phyloP scores from a whole-genome alignment of 2,888 invertebrate genomes.

The Parthenolecanium corni region DNA sequence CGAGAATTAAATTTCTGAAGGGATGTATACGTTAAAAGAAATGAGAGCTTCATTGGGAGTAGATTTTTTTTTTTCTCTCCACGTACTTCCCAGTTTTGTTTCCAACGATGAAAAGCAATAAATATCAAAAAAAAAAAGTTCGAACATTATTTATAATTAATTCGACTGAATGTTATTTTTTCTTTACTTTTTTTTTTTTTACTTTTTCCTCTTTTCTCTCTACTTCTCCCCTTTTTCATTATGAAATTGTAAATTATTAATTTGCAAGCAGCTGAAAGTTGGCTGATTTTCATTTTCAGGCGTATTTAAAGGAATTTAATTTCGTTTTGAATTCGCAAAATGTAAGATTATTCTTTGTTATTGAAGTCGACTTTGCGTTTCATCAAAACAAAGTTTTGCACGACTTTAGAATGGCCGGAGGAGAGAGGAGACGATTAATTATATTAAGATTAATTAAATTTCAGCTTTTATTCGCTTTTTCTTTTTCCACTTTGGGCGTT shows the following conservation, averaged over 20 bases:
- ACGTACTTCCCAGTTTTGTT: not conserved
- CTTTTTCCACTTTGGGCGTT: too few species aligned
- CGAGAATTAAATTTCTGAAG: constrained; percentile 27
- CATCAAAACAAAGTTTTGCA: too few species aligned
- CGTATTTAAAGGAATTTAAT: not conserved
- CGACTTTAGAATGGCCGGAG: too few species aligned
- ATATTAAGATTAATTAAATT: too few species aligned
- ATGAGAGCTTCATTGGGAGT: constrained; percentile 8
- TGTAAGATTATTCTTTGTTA: too few species aligned
- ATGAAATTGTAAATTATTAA: not conserved
- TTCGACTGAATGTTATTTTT: not conserved
- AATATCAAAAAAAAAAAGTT: constrained; percentile 16
- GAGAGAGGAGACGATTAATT: too few species aligned
- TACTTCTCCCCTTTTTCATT: not conserved
- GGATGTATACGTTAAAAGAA: constrained; percentile 11
- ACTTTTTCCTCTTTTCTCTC: not conserved
- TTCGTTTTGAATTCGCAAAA: not conserved
- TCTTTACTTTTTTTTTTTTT: not conserved
- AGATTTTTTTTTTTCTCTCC: not conserved
- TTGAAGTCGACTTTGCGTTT: too few species aligned
- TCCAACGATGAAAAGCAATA: constrained; percentile 16
- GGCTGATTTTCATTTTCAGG: not conserved
- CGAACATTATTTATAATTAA: constrained; percentile 10
- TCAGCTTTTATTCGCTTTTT: too few species aligned
- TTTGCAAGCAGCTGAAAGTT: not conserved